Conservation (phyloP, 2,113 vertebrate genomes). For the Galemys pyrenaicus region DNA sequence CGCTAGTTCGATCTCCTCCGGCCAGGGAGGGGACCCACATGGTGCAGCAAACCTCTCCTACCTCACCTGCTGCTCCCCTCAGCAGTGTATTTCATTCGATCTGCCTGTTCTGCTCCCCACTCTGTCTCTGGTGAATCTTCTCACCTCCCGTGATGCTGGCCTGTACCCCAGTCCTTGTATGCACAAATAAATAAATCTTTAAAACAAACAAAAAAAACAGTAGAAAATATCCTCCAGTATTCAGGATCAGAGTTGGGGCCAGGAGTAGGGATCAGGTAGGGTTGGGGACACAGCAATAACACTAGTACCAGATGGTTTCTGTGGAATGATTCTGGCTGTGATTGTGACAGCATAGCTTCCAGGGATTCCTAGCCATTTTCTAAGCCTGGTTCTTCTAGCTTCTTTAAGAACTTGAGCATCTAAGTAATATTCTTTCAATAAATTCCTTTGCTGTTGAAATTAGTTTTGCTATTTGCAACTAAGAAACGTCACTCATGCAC, state of each 20-base stretch:
- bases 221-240: not conserved
- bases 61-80: too few relatives aligned
- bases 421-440: not conserved
- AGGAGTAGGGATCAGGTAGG: not conserved
- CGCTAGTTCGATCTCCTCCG: too few relatives aligned
- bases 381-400: not conserved
- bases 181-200: too few relatives aligned
- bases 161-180: too few relatives aligned
- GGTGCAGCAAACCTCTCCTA: too few relatives aligned
- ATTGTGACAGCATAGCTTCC: not conserved
- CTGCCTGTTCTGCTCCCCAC: too few relatives aligned
- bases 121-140: too few relatives aligned
- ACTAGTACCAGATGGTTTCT: not conserved
- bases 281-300: not conserved
- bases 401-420: not conserved
- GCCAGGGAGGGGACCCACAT: too few relatives aligned
- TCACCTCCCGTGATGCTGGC: too few relatives aligned
- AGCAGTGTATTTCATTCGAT: too few relatives aligned
- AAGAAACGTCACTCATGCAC: not conserved
- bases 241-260: not conserved
- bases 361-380: not conserved
- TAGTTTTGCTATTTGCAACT: not conserved
- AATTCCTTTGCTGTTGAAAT: not conserved
- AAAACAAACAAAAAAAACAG: not conserved
- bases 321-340: not conserved